Conservation (phyloP, 2,888 invertebrate species). For the Salpingus planirostris region DNA sequence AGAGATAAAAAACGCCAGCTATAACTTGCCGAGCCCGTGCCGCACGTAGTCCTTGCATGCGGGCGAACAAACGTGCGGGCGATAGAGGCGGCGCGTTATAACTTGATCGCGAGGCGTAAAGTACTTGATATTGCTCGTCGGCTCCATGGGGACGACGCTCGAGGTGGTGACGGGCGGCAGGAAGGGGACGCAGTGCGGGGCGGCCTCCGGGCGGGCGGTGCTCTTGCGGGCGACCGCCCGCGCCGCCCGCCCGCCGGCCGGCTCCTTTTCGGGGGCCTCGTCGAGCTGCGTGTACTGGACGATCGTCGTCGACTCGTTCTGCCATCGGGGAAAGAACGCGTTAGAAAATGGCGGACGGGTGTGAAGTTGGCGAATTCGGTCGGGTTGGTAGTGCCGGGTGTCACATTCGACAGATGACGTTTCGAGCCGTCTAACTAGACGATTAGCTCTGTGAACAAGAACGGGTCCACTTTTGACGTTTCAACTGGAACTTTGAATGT, state of each 20-base stretch:
- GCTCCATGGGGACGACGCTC: conserved; percentile 33
- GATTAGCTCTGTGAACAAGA: no score
- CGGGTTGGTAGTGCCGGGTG: no score
- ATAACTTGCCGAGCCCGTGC: conserved; percentile 55
- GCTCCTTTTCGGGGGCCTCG: conserved; percentile 15
- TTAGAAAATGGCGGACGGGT: no score
- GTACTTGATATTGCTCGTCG: conserved; percentile 60
- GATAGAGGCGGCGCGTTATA: conserved; percentile 41
- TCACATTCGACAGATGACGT: no score
- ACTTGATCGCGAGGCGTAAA: conserved; percentile 53
- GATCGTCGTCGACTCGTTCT: conserved; percentile 49
- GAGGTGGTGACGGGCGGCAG: conserved; percentile 27
- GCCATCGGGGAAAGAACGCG: conserved; percentile 10
- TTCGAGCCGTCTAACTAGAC: no score
- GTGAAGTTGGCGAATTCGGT: no score
- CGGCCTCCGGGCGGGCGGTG: conserved; percentile 42
- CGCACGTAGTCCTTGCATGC: conserved; percentile 48
- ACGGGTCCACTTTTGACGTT: no score
- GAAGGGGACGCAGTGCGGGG: conserved; percentile 28
- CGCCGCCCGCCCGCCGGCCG: conserved; percentile 7
- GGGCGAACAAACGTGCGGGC: conserved; percentile 57
- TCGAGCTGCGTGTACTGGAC: conserved; percentile 61
- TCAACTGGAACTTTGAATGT: no score
- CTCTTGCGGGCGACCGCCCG: conserved; percentile 78
- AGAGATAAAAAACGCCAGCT: no score